Evolutionary conservation across 2,888 invertebrate species (phyloP).

Genomic region (Elegia similella): DNA sequence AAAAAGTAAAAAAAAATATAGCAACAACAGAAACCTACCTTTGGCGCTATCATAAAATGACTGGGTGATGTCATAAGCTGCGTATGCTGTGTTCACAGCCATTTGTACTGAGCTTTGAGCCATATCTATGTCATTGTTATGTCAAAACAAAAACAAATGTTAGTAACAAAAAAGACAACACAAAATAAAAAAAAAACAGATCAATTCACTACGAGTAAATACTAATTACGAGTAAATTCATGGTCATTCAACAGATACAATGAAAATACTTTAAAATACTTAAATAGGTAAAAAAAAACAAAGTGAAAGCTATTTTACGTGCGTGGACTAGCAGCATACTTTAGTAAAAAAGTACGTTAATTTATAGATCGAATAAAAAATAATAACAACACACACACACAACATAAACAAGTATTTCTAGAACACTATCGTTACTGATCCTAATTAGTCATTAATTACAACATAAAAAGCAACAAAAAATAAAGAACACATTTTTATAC

Average conservation of each 20-base stretch:
- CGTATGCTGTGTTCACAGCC: constrained; percentile 51
- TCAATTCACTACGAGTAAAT: too few species aligned
- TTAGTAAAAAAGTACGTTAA: too few species aligned
- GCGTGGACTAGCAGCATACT: too few species aligned
- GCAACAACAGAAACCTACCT: constrained; percentile 30
- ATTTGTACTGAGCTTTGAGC: constrained; percentile 54
- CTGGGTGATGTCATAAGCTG: constrained; percentile 56
- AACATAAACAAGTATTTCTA: not conserved
- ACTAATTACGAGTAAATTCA: too few species aligned
- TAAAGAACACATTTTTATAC: constrained; percentile 34
- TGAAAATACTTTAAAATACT: too few species aligned
- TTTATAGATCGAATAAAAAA: too few species aligned
- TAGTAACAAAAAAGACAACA: constrained; percentile 25
- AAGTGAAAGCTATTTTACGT: too few species aligned
- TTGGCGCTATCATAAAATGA: constrained; percentile 56
- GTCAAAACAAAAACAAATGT: constrained; percentile 35
- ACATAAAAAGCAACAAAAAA: constrained; percentile 23
- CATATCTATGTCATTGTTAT: constrained; percentile 50
- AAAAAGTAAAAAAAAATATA: constrained; percentile 21
- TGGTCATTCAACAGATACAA: too few species aligned
- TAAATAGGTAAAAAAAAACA: too few species aligned
- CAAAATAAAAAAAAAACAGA: constrained; percentile 5
- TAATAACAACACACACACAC: not conserved
- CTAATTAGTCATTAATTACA: constrained; percentile 21
- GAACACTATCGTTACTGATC: not conserved